phyloP scores from a whole-genome alignment of 2,113 vertebrate genomes.

The Coptodon bakossiorum region DNA sequence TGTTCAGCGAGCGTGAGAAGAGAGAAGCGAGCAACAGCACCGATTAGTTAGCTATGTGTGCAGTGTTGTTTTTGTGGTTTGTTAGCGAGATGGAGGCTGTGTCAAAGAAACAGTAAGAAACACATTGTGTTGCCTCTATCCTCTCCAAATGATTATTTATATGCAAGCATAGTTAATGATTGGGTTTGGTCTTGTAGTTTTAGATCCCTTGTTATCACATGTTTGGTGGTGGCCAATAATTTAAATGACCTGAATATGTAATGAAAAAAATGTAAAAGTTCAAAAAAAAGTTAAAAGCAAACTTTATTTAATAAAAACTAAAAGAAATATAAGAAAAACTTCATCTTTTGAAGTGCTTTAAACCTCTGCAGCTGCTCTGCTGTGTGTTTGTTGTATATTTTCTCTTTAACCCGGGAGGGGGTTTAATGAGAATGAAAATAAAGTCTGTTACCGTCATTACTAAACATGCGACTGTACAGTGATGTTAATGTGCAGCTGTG shows the following conservation, averaged over 20 bases:
- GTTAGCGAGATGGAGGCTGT: neutral
- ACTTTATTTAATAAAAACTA: neutral
- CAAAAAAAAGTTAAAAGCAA: neutral
- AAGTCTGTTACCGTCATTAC: neutral
- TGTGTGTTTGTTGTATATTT: neutral
- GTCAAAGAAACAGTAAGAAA: neutral
- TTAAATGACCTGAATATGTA: neutral
- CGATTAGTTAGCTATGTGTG: neutral
- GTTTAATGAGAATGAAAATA: no score
- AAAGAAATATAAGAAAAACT: neutral
- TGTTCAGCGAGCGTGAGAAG: neutral
- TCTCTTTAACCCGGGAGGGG: neutral
- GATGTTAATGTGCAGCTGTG: constrained; percentile 7
- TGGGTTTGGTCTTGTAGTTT: neutral
- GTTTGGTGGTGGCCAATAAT: neutral
- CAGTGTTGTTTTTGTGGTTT: neutral
- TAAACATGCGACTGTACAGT: neutral
- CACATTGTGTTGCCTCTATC: neutral
- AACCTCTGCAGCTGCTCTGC: neutral
- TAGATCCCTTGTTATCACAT: neutral
- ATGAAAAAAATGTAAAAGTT: neutral
- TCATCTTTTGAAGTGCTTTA: neutral
- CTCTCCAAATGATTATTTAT: neutral
- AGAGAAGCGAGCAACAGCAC: neutral
- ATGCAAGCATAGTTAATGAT: neutral